phyloP scores from a whole-genome alignment of 2,113 vertebrate genomes.

The Pelobates fuscus region DNA sequence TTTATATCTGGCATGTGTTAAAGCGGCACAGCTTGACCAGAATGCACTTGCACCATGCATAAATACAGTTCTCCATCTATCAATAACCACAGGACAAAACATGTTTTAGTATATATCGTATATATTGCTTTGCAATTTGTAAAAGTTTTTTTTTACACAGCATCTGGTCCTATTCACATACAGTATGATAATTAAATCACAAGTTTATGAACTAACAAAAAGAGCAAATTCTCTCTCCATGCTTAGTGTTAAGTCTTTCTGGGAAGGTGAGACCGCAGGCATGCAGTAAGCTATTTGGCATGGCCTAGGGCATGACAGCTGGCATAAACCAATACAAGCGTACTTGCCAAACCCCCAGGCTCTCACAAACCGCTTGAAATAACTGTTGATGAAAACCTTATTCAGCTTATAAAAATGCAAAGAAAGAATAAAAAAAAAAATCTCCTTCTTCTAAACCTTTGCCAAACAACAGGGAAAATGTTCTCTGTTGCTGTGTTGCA shows the following conservation, averaged over 20 bases:
- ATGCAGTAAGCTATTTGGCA: slow-evolving; percentile 26
- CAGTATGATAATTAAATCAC: slow-evolving; percentile 7
- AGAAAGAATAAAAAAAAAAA: slow-evolving; percentile 28
- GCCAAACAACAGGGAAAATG: slow-evolving; percentile 39
- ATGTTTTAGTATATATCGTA: no score
- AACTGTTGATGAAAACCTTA: slow-evolving; percentile 33
- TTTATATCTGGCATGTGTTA: no score
- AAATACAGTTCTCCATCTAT: no score
- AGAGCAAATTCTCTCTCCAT: slow-evolving; percentile 2
- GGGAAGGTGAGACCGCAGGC: slow-evolving; percentile 19
- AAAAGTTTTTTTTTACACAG: no score
- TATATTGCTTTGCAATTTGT: no score
- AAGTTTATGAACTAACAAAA: slow-evolving; percentile 23
- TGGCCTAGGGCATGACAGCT: slow-evolving; percentile 46
- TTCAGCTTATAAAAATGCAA: slow-evolving; percentile 43
- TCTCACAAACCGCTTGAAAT: slow-evolving; percentile 41
- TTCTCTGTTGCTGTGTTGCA: background rate
- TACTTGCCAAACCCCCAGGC: slow-evolving; percentile 41
- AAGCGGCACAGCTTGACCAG: no score
- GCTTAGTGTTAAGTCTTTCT: slow-evolving; percentile 20
- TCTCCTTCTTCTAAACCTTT: slow-evolving; percentile 10
- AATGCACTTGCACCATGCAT: no score
- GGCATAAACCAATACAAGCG: slow-evolving; percentile 44
- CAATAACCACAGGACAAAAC: no score
- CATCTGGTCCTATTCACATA: no score